Evolutionary conservation across 2,888 invertebrate genomes (phyloP), one percentile per base, ranked within the genome.

Genomic region (Sepioteuthis lessoniana): DNA sequence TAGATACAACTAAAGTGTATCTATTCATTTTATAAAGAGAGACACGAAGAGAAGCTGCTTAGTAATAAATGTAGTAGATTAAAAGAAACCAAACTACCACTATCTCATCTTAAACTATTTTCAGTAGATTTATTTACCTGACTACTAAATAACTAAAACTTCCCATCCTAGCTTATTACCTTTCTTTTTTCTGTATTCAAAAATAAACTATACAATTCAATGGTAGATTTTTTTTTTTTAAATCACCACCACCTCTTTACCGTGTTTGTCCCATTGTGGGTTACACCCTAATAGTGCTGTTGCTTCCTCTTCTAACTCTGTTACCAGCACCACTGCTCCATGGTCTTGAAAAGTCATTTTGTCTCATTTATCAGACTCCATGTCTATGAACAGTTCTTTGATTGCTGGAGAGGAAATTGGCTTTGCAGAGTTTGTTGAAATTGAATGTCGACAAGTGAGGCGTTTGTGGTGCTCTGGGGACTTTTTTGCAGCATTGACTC

Each of bases 321-420:
- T 76, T 76, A n/a, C 76, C n/a, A 4, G n/a, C 76, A n/a, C n/a
- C n/a, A 76, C n/a, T 76, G n/a, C 76, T 76, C n/a, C 16, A 4
- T 76, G 76, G 76, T 76, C 76, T 76, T 76, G 76, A 76, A 76
- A 76, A 76, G 76, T 76, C 76, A 76, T 76, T 76, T 76, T 76
- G n/a, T 76, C 35, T n/a, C 76, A 76, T 76, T 76, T 76, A 76
- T 76, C 76, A 76, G 76, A n/a, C 76, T 76, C 76, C 76, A 76
- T 76, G 76, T 76, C 76, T 76, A 76, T 76, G n/a, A 76, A 19
- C 76, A n/a, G 16, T 76, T 76, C 76, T 76, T 76, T 76, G 76
- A 76, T 76, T 76, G 76, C n/a, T 35, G n/a, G n/a, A 76, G 76
- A 76, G 76, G n/a, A 76, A 76, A 76, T 76, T 76, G 76, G 76